phyloP scores from a whole-genome alignment of 2,888 invertebrate genomes.

The Drosophila infuscata region DNA sequence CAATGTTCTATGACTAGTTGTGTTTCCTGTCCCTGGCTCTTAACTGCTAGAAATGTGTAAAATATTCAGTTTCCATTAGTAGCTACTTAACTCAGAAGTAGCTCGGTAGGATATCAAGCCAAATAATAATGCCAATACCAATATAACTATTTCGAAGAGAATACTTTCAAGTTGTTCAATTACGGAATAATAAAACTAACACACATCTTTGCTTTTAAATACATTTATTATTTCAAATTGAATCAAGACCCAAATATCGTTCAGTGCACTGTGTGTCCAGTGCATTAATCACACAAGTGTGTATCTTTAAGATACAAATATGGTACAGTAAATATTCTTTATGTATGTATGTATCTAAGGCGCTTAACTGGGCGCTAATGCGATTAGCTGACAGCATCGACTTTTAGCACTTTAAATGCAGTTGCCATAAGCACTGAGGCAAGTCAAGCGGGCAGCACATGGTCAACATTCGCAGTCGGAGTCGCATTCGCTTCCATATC shows the following conservation, averaged over 20 bases:
- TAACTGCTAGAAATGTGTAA: too few relatives aligned
- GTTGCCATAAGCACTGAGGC: slow-evolving; percentile 37
- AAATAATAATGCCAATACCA: too few relatives aligned
- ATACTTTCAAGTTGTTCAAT: background rate
- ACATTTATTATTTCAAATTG: background rate
- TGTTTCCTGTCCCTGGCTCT: too few relatives aligned
- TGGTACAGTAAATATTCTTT: slow-evolving; percentile 3
- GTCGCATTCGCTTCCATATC: slow-evolving; percentile 18
- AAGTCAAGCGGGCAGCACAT: slow-evolving; percentile 19
- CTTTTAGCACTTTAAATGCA: slow-evolving; percentile 70
- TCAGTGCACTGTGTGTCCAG: background rate
- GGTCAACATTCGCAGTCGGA: slow-evolving; percentile 28
- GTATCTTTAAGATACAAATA: slow-evolving; percentile 55
- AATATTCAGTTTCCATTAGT: too few relatives aligned
- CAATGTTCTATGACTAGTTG: too few relatives aligned
- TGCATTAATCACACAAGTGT: slow-evolving; percentile 4
- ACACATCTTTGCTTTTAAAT: background rate
- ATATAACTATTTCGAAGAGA: background rate
- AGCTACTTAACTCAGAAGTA: too few relatives aligned
- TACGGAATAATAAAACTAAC: background rate
- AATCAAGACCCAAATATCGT: background rate
- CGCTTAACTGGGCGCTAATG: slow-evolving; percentile 64
- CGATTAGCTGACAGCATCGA: slow-evolving; percentile 64
- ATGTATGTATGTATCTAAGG: slow-evolving; percentile 49
- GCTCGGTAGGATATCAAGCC: too few relatives aligned